Percentiles rank a stretch among this genome's conserved stretches.
phyloP scores from a whole-genome alignment of 2,797 vertebrate genomes.

The Aeoliscus strigatus region DNA sequence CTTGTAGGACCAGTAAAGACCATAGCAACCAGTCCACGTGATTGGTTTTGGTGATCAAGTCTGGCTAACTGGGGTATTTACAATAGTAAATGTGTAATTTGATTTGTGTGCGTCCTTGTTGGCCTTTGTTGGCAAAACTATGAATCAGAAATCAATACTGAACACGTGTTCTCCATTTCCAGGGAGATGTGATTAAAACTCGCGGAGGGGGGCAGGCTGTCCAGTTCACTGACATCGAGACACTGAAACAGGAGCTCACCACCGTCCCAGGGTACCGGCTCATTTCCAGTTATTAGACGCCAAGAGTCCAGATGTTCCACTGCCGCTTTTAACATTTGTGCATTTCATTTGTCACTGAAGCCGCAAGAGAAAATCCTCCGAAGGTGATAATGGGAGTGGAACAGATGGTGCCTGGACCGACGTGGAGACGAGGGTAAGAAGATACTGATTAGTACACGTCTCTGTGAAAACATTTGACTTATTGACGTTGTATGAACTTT shows the following conservation, averaged over 20 bases:
- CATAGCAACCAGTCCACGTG: no score
- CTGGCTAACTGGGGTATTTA: no score
- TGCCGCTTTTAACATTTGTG: background rate
- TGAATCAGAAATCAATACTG: background rate
- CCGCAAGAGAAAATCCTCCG: constrained; percentile 74
- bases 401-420: constrained; percentile 85
- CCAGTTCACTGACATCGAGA: constrained; percentile 95
- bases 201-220: constrained; percentile 90
- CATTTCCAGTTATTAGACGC: background rate
- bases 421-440: constrained; percentile 88
- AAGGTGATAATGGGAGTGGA: constrained; percentile 50
- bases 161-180: background rate
- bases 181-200: constrained; percentile 93
- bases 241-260: constrained; percentile 84
- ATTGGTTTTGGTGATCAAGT: no score
- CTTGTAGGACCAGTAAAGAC: no score
- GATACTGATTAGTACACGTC: background rate
- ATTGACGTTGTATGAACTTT: background rate
- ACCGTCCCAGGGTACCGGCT: constrained; percentile 51
- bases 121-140: background rate
- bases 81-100: no score
- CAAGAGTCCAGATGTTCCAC: background rate
- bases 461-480: background rate
- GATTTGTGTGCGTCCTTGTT: no score
- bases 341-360: constrained; percentile 38